Percentiles rank a stretch among this genome's conserved stretches.
Conservation (phyloP, 2,888 invertebrate species). For the Eudasyphora cyanicolor region DNA sequence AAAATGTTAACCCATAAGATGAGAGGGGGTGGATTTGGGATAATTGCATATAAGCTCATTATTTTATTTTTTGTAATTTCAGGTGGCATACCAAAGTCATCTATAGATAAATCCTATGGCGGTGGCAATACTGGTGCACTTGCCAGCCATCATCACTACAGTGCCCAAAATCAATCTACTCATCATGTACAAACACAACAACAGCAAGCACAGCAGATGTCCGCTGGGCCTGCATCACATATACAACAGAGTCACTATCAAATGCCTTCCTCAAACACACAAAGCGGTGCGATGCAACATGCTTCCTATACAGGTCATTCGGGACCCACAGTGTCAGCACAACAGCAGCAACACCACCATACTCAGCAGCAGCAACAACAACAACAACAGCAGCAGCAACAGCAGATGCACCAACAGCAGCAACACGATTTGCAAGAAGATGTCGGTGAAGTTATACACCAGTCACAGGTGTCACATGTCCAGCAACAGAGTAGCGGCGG, state of each 20-base stretch:
- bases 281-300: slow-evolving; percentile 72
- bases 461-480: slow-evolving; percentile 70
- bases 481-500: slow-evolving; percentile 64
- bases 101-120: slow-evolving; percentile 75
- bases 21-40: too few species aligned
- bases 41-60: too few species aligned
- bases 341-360: slow-evolving; percentile 70
- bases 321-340: slow-evolving; percentile 71
- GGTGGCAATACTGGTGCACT: slow-evolving; percentile 65
- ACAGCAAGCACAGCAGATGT: slow-evolving; percentile 69
- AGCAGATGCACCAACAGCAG: slow-evolving; percentile 69
- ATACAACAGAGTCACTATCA: slow-evolving; percentile 73
- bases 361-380: slow-evolving; percentile 70
- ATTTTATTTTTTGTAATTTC: slow-evolving; percentile 1
- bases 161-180: slow-evolving; percentile 71
- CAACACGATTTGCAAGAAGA: slow-evolving; percentile 69
- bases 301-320: slow-evolving; percentile 73
- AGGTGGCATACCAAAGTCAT: slow-evolving; percentile 73
- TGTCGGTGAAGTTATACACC: slow-evolving; percentile 56
- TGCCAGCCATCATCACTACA: slow-evolving; percentile 75
- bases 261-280: slow-evolving; percentile 76
- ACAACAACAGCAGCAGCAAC: slow-evolving; percentile 71
- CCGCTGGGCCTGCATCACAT: slow-evolving; percentile 63
- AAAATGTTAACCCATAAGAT: too few species aligned
- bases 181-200: slow-evolving; percentile 69